Percentiles rank a stretch among this genome's conserved stretches.
phyloP scores from a whole-genome alignment of 2,113 vertebrate species.

The Perca flavescens region DNA sequence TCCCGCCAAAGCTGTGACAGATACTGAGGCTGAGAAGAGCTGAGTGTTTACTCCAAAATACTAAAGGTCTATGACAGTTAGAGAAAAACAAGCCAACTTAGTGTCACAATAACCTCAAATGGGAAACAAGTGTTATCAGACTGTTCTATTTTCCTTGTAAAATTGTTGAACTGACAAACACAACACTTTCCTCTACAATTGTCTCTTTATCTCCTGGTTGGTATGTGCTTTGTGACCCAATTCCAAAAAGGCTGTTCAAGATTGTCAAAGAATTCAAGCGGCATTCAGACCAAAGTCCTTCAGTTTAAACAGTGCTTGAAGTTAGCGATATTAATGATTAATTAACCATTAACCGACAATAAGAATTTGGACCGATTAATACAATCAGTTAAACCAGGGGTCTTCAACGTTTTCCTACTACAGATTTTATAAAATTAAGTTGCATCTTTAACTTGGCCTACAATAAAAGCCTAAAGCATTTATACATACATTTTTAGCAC shows the following conservation, averaged over 20 bases:
- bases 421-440: too few species aligned
- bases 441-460: too few species aligned
- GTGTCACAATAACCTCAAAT: slow-evolving; percentile 15
- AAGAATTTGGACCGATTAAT: too few species aligned
- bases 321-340: too few species aligned
- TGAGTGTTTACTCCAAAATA: too few species aligned
- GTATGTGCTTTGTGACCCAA: not conserved
- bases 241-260: not conserved
- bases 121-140: slow-evolving; percentile 6
- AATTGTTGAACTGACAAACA: slow-evolving; percentile 10
- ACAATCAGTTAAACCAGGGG: too few species aligned
- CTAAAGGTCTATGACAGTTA: not conserved
- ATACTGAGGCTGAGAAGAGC: not conserved
- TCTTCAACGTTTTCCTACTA: too few species aligned
- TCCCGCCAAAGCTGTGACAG: not conserved
- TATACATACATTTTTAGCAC: too few species aligned
- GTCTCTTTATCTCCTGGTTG: not conserved
- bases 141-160: not conserved
- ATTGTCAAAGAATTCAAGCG: not conserved
- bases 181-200: not conserved
- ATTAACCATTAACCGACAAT: too few species aligned
- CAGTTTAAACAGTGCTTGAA: not conserved
- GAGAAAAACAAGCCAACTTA: not conserved
- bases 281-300: not conserved
- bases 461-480: too few species aligned